These are phyloP conservation scores for Triplophysa bombifrons DNA, from an alignment of 2,797 vertebrate genomes.

Conservation along the genomic window DNA sequence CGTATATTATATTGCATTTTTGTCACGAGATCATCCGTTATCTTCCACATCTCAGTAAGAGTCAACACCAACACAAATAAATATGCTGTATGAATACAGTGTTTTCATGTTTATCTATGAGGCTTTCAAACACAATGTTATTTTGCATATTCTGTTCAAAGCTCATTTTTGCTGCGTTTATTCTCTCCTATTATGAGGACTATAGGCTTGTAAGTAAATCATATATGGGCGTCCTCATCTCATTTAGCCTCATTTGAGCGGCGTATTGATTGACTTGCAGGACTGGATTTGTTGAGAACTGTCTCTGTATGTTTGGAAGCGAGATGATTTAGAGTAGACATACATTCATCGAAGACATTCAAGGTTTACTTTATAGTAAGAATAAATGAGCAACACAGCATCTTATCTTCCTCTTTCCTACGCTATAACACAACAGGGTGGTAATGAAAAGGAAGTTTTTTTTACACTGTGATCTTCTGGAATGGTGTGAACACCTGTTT, in stretches of 20 bases:
- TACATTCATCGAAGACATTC: background rate
- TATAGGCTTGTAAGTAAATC: constrained; percentile 54
- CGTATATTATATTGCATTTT: too few relatives aligned
- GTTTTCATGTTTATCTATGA: constrained; percentile 49
- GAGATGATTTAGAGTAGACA: background rate
- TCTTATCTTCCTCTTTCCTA: constrained; percentile 10
- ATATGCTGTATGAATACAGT: constrained; percentile 52
- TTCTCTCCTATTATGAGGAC: constrained; percentile 59
- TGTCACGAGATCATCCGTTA: too few relatives aligned
- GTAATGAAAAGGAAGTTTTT: constrained; percentile 1
- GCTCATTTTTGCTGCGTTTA: constrained; percentile 60
- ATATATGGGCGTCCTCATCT: constrained; percentile 34
- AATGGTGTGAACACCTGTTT: background rate
- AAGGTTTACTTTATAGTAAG: background rate
- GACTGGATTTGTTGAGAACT: constrained; percentile 40
- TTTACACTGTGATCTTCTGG: background rate
- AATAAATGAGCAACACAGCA: background rate
- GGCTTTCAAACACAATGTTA: constrained; percentile 50
- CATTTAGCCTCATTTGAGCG: constrained; percentile 53
- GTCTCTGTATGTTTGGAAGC: constrained; percentile 4
- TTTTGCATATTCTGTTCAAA: constrained; percentile 66
- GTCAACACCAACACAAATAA: background rate
- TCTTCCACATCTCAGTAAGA: too few relatives aligned
- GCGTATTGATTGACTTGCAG: constrained; percentile 59
- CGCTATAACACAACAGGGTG: constrained; percentile 9